Evolutionary conservation across 2,888 invertebrate genomes (phyloP), one percentile per base, ranked within the genome.

Genomic region (Melanargia galathea): DNA sequence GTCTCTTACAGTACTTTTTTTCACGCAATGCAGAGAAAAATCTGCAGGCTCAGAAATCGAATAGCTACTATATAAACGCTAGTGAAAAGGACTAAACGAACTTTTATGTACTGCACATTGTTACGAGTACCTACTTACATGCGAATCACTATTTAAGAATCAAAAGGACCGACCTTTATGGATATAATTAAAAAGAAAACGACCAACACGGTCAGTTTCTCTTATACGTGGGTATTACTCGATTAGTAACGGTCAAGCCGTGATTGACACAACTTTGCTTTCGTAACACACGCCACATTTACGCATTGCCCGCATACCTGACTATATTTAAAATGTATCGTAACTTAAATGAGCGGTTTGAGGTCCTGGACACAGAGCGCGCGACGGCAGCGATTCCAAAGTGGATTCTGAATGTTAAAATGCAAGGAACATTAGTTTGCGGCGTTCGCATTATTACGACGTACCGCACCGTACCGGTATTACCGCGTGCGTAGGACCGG

Each of bases 211-310:
- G 10, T 20, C 11, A 54, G 54, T 54, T 52, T 52, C 52, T 38
- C 38, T 24, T 16, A 8, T 55, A 40, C 24, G 26, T 43, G 54
- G 64, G 66, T 65, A 69, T 68, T 68, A 65, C 65, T 40, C 54
- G 63, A 68, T 68, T 65, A 66, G 66, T 68, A 68, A 67, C 65
- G 64, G 68, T 35, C 62, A 62, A 63, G 56, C 60, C 63, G 58
- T 63, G 60, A 63, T 66, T 63, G 63, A 65, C 60, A 61, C 64
- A 65, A 64, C 60, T 48, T 49, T 55, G 40, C 62, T 70, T 63
- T 66, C 70, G 65, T 66, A 67, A 67, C 64, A 56, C 67, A 46
- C 55, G 65, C 52, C 59, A 64, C 57, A 65, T 65, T 63, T 57
- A 59, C 60, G 48, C 54, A 65, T 57, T 65, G 45, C 48, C 45